Base-by-base conservation (phyloP, 2,797 vertebrate genomes). In the Oryzias dopingdopingensis region DNA sequence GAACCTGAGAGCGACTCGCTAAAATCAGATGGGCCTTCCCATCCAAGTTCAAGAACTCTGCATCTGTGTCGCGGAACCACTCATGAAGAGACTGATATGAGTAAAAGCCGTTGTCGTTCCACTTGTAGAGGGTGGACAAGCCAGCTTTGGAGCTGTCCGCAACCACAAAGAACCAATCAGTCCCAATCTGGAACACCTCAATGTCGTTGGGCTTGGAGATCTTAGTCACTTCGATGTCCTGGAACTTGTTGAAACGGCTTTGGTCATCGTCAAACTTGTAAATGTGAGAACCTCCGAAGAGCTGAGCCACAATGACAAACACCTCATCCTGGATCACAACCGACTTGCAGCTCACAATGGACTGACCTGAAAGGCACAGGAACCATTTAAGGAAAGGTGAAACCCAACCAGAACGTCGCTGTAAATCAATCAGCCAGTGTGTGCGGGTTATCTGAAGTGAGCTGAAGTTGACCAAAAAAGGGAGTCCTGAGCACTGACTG, bases 181-280 rank as follows among this genome's bases (percentile, higher is more conserved):
- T 85, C 16, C 94, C 95, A 20, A 99, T 97, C 85, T 96, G 93
- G 66, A 99, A 99, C 1, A 93, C 89, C 60, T 99, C 97, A 1
- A 98, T 96, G 81, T 99, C 97, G 2, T 99, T 99, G 56, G 97
- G 97, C 84, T 99, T 99, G 85, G 96, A 98, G 73, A 99, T 96
- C 70, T 94, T 95, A 52, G 96, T 96, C 10, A 94, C 96, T 77
- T 99, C 97, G 0, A 98, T 98, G 81, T 98, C 96, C 67, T 99
- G 97, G 88, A 99, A 99, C 84, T 98, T 99, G 85, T 93, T 94
- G 82, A 99, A 99, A 60, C 94, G 94, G 68, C 94, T 97, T 92
- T 97, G 97, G 88, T 93, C 96, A 61, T 99, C 97, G 0, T 99
- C 95, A 37, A 98, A 98, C 79, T 92, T 96, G 85, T 98, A 99